Base-by-base conservation (phyloP, 2,113 vertebrate species). In the Pygoscelis adeliae region DNA sequence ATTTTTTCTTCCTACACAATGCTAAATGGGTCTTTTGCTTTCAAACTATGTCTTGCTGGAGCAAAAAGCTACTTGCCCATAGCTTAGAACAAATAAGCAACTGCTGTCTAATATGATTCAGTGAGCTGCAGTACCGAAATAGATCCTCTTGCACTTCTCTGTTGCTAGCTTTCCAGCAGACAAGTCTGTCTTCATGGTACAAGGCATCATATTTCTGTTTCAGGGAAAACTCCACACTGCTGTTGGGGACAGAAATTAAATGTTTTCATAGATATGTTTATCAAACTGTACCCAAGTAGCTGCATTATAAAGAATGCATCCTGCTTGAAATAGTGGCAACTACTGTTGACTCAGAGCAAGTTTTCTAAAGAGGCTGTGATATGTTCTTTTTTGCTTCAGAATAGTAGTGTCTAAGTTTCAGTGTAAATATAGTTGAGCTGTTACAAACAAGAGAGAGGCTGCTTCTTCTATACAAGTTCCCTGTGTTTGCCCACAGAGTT, bases 51-150 rank as follows among this genome's bases (percentile, higher is more conserved):
- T 32, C 32, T 62, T 72, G 7, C 13, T 78, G 38, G 7, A 76
- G n/a, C 23, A 85, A 82, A 84, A 58, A 47, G 2, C n/a, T 59
- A 12, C 15, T 67, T 89, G 11, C 7, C 4, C 6, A 9, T 36
- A 59, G 20, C 26, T 78, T 59, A 55, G 12, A 63, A 49, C 10
- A 87, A 89, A 40, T 21, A 67, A 76, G 3, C 1, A 1, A 14
- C 26, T 82, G 15, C 22, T 63, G 10, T 32, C 13, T 76, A 44
- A 56, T 36, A 27, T 27, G 18, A 77, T 62, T 59, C 44, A 59
- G 13, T 2, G 4, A 22, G 10, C 13, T 84, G 11, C 38, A 78
- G 22, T n/a, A 42, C 55, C 0, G 0, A 77, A 84, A 63, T 4
- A 87, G 15, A 77, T 50, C 14, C 20, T 70, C 20, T 55, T 66